Evolutionary conservation across 2,113 vertebrate genomes (phyloP).

Genomic region (Ciconia maguari): DNA sequence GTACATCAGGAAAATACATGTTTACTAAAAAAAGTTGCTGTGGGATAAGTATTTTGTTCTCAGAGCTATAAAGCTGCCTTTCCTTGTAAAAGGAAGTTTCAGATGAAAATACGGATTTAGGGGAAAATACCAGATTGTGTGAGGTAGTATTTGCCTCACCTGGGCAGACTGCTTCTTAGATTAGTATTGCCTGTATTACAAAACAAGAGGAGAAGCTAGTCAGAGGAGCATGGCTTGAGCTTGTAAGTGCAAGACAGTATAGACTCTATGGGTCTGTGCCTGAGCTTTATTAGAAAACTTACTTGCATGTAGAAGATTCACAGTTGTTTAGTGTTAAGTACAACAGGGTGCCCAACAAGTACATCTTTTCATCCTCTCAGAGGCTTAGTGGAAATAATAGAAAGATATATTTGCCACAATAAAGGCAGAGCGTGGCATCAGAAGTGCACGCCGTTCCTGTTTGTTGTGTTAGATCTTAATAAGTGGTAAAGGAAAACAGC

Average conservation of each 20-base stretch:
- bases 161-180: neutral
- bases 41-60: neutral
- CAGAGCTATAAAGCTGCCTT: neutral
- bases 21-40: neutral
- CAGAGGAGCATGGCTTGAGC: neutral
- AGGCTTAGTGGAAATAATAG: neutral
- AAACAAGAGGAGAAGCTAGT: neutral
- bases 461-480: neutral
- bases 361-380: neutral
- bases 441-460: fast-evolving
- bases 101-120: neutral
- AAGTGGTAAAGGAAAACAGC: neutral
- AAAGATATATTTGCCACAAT: neutral
- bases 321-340: neutral
- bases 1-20: neutral
- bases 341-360: neutral
- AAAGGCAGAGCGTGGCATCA: neutral
- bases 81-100: neutral
- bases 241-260: neutral
- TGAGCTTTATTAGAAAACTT: neutral
- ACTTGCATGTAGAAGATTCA: neutral
- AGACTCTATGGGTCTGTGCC: neutral
- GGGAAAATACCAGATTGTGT: neutral
- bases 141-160: neutral
- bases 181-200: neutral